Base-by-base conservation (phyloP, 2,888 invertebrate species). In the Eupithecia vulgata region DNA sequence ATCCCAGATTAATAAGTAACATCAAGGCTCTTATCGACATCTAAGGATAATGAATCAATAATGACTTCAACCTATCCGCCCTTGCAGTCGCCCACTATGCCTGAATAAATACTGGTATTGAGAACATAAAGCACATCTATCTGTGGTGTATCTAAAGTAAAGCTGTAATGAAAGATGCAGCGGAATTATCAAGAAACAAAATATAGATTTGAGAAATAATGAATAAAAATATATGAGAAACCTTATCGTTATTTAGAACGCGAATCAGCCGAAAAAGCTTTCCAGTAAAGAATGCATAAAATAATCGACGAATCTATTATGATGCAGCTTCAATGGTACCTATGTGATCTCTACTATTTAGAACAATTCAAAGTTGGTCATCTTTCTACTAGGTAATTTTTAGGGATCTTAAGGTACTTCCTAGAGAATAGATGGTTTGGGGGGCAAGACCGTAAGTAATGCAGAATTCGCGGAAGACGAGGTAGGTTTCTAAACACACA, bases 1-100 rank as follows among this genome's bases (percentile, higher is more conserved):
- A 2, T 59, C 5, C 57, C 6, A 30, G 25, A 12, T 30, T 25
- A 5, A 34, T 30, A 7, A 61, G 61, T 69, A 34, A 52, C 45
- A 68, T 74, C 65, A 71, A 74, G 69, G 71, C 68, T 70, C 45
- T 45, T 45, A 45, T 17, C 59, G 70, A 15, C 61, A 71, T 64
- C 68, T 45, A 45, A 67, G 34, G 62, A 52, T 57, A 61, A 67
- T 70, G 42, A 68, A 68, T 65, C 74, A 70, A 61, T 70, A 62
- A 52, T 57, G 62, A n/a, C n/a, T 48, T 48, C 59, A 48, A 64
- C 45, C 48, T 37, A 61, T 82, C 80, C 80, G 79, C 85, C 83
- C 83, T 71, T 78, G 82, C 80, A 74, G 6, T 75, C 78, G 76
- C 83, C 85, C 77, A 84, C 84, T 37, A 57, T 4, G 1, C 5